Base-by-base conservation (phyloP, 2,888 invertebrate genomes). In the Hipparchia sbordonii region DNA sequence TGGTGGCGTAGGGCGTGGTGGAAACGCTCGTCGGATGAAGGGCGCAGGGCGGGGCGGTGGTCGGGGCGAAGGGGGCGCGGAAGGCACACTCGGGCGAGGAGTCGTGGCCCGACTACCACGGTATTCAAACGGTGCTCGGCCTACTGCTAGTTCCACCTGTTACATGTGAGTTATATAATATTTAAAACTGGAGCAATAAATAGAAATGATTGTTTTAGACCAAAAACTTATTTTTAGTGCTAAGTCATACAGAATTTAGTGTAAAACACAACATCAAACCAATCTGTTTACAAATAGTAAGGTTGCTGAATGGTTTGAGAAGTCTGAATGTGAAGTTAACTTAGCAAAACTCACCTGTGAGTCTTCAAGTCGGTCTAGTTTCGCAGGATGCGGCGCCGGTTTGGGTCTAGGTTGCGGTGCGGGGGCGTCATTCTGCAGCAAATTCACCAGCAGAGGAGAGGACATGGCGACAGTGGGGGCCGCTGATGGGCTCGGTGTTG, bases 371-470 rank as follows among this genome's bases (percentile, higher is more conserved):
- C 91, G 79, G 67, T 92, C 93, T 71, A 92, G 79, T 79, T 92
- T 91, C 4, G 90, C 88, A 0, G 90, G 90, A 76, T 89, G 89
- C 72, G 90, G 89, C 61, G 82, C 77, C 4, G 84, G 82, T 77
- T 87, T 89, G 78, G 87, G 76, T 71, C 89, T 77, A 8, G 88
- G 88, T 77, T 88, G 86, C 72, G 89, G 89, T 77, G 89, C 87
- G 52, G 88, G 93, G 76, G 94, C 97, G 84, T 98, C 98, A 85
- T 97, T 98, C 92, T 98, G 98, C 81, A 98, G 94, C 79, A 98
- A 92, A 89, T 98, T 98, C 52, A 98, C 98, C 78, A 98, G 94
- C 79, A 98, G 92, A 39, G 98, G 98, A 84, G 98, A 98, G 78
- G 96, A 98, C 88, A 97, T 95, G 72, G 97, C 97, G 79, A 97